A percentile compares a stretch with the other conserved stretches of the same genome.
phyloP scores from a whole-genome alignment of 37 sponge, comb jelly and placozoan genomes.

The Beroe forskalii region DNA sequence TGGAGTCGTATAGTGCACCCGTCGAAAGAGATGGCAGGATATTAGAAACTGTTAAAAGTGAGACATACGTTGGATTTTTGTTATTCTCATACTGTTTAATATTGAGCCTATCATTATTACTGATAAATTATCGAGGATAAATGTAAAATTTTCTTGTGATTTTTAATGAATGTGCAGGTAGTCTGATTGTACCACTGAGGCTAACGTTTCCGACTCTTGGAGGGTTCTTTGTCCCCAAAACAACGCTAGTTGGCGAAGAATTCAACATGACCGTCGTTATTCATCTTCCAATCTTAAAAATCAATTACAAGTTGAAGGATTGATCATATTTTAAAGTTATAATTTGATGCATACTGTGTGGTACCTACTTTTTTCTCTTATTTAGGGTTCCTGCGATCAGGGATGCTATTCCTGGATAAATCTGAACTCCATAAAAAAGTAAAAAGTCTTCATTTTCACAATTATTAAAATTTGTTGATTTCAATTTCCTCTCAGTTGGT shows the following conservation, averaged over 20 bases:
- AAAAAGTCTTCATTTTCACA: too few relatives aligned
- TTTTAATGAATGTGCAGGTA: too few relatives aligned
- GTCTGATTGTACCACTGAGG: conserved; percentile 17
- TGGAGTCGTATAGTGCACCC: conserved; percentile 27
- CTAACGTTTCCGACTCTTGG: not conserved
- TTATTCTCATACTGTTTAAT: not conserved
- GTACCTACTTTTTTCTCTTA: too few relatives aligned
- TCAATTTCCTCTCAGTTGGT: too few relatives aligned
- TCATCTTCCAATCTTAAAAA: not conserved
- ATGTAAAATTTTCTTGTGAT: too few relatives aligned
- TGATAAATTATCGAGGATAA: too few relatives aligned
- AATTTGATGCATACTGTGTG: too few relatives aligned
- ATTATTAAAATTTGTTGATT: too few relatives aligned
- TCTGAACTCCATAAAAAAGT: too few relatives aligned
- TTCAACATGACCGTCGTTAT: conserved; percentile 6
- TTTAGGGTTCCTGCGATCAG: too few relatives aligned
- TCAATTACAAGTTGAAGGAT: conserved; percentile 2
- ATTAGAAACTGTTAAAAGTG: conserved; percentile 40
- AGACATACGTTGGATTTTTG: not conserved
- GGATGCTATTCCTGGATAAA: too few relatives aligned
- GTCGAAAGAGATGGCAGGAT: not conserved
- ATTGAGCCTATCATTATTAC: not conserved
- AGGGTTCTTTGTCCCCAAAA: not conserved
- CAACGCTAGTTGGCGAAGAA: not conserved
- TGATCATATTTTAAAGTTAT: not conserved